Base-by-base conservation (phyloP, 1,140 invertebrate genomes). In the Lordiphosa mommai region DNA sequence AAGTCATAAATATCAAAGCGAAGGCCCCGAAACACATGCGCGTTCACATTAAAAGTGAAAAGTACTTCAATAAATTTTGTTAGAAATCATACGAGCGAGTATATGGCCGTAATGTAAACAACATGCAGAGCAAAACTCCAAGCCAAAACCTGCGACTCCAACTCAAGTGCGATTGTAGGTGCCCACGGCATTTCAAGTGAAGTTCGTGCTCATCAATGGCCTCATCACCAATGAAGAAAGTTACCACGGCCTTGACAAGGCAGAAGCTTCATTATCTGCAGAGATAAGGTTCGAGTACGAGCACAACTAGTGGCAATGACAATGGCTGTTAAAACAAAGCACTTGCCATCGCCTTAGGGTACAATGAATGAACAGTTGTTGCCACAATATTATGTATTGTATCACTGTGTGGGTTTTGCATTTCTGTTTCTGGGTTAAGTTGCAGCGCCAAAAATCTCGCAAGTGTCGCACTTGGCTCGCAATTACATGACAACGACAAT, bases 41-140 rank as follows among this genome's bases (percentile, higher is more conserved):
- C 46, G 64, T 38, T 73, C 69, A 50, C 76, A 82, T 80, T 82
- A 77, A 84, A 84, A 84, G 77, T 84, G 79, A 84, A 84, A 84
- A 79, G 77, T 84, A 72, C 77, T 84, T 84, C 72, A 84, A 84
- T 84, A 77, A 72, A 84, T 77, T 77, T 70, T 63, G 72, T 84
- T 77, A 84, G 76, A 80, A 80, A 80, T 80, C 71, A 27, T 27
- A 27, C 23, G 23, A 27, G 23, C n/a, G n/a, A n/a, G n/a, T n/a
- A n/a, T n/a, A 79, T 79, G 72, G 73, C 58, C 58, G 69, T 44
- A 80, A 79, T 79, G 73, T 69, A 79, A 79, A 79, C 73, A 80
- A 41, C 33, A 29, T 27, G 30, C 10, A 32, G 43, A 32, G 20
- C 2, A 23, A 12, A 16, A 34, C 10, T 7, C 5, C 16, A 9